Evolutionary conservation across 2,797 vertebrate species (phyloP).

Genomic region (Spatula clypeata): DNA sequence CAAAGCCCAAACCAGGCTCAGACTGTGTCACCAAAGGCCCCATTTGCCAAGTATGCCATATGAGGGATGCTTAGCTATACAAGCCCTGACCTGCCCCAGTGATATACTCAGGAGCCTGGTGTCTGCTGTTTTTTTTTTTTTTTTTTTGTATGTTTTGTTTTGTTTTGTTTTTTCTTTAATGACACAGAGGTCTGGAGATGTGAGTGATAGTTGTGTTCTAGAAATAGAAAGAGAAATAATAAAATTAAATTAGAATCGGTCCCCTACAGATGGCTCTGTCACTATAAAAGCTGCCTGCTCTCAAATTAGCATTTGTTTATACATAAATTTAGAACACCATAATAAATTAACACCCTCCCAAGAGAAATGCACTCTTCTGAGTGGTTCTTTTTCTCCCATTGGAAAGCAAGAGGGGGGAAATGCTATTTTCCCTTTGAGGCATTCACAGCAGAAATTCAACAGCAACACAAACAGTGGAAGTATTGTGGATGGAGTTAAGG

Average conservation of each 20-base stretch:
- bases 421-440: neutral
- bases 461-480: neutral
- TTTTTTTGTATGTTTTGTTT: no score
- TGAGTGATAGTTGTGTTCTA: neutral
- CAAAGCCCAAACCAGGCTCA: neutral
- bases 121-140: neutral
- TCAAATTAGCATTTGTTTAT: conserved; percentile 37
- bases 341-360: conserved; percentile 42
- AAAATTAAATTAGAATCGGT: conserved; percentile 20
- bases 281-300: conserved; percentile 43
- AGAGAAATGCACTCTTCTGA: neutral
- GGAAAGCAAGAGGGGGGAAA: neutral
- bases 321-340: conserved; percentile 35
- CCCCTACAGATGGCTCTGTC: conserved; percentile 40
- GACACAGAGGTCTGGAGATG: neutral
- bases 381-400: neutral
- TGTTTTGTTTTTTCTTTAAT: neutral
- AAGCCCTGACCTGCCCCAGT: neutral
- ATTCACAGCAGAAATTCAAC: conserved; percentile 28
- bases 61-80: neutral
- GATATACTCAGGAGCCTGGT: neutral
- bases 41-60: neutral
- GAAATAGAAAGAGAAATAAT: conserved; percentile 31
- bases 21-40: neutral
- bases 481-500: neutral